Evolutionary conservation across 1,140 invertebrate genomes (phyloP).

Genomic region (Galleria mellonella): DNA sequence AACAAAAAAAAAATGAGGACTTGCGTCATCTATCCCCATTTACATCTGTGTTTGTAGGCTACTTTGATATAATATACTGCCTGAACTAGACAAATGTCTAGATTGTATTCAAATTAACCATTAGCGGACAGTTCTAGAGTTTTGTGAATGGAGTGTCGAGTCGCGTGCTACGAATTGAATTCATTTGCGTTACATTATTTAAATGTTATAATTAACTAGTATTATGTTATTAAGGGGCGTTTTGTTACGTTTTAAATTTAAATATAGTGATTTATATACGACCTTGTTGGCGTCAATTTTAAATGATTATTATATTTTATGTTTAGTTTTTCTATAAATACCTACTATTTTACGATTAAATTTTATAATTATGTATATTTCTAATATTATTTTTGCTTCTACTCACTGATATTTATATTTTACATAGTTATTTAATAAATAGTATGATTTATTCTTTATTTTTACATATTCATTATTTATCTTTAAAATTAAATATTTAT

Average conservation of each 20-base stretch:
- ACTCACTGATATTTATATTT: no score
- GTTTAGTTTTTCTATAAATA: constrained; percentile 1
- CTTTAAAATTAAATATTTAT: no score
- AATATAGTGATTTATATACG: neutral
- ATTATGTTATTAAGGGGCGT: constrained; percentile 37
- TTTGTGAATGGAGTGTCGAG: constrained; percentile 34
- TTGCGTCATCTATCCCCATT: no score
- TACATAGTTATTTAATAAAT: no score
- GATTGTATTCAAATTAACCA: constrained; percentile 36
- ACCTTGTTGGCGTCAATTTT: neutral
- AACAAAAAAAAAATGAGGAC: no score
- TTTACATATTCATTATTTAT: no score
- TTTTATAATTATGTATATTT: no score
- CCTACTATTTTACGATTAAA: no score
- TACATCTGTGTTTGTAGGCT: no score
- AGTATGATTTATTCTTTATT: no score
- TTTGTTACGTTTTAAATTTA: constrained; percentile 3
- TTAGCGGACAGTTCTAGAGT: constrained; percentile 24
- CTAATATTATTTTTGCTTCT: no score
- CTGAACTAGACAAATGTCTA: constrained; percentile 14
- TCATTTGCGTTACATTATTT: constrained; percentile 46
- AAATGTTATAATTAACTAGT: constrained; percentile 37
- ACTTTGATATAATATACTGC: no score
- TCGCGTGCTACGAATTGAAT: constrained; percentile 35
- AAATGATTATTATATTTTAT: constrained; percentile 9